A percentile compares a stretch with the other conserved stretches of the same genome.
phyloP scores from a whole-genome alignment of 1,140 invertebrate species.

The Achatina immaculata region DNA sequence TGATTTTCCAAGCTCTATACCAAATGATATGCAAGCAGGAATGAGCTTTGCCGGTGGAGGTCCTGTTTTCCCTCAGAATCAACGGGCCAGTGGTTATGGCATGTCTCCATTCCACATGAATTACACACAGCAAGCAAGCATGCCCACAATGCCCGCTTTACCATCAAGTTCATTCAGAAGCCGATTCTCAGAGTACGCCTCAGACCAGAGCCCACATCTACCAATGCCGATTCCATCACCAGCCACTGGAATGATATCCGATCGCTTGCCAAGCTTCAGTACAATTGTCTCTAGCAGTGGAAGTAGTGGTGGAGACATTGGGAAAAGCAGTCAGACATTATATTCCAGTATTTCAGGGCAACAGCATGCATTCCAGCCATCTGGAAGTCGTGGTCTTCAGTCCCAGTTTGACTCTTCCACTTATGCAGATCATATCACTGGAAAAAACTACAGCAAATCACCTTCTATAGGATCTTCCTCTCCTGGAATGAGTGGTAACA shows the following conservation, averaged over 20 bases:
- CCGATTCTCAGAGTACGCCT: slow-evolving; percentile 25
- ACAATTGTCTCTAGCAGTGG: slow-evolving; percentile 41
- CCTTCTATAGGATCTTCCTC: slow-evolving; percentile 33
- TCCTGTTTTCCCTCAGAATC: slow-evolving; percentile 38
- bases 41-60: slow-evolving; percentile 38
- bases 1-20: slow-evolving; percentile 34
- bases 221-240: slow-evolving; percentile 33
- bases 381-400: slow-evolving; percentile 2
- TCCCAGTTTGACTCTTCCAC: slow-evolving; percentile 20
- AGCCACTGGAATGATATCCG: slow-evolving; percentile 38
- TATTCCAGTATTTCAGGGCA: slow-evolving; percentile 25
- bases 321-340: slow-evolving; percentile 20
- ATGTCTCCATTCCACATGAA: slow-evolving; percentile 38
- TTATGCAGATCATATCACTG: slow-evolving; percentile 20
- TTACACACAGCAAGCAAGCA: slow-evolving; percentile 31
- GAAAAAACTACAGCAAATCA: slow-evolving; percentile 36
- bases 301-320: slow-evolving; percentile 6
- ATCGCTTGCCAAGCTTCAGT: slow-evolving; percentile 46
- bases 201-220: slow-evolving; percentile 34
- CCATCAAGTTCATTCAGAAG: slow-evolving; percentile 29
- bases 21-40: slow-evolving; percentile 32
- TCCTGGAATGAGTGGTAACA: slow-evolving; percentile 27
- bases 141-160: slow-evolving; percentile 25
- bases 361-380: slow-evolving; percentile 33
- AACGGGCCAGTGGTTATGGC: slow-evolving; percentile 20